Conservation (phyloP, 2,888 invertebrate species). For the Pristionchus maxplancki region DNA sequence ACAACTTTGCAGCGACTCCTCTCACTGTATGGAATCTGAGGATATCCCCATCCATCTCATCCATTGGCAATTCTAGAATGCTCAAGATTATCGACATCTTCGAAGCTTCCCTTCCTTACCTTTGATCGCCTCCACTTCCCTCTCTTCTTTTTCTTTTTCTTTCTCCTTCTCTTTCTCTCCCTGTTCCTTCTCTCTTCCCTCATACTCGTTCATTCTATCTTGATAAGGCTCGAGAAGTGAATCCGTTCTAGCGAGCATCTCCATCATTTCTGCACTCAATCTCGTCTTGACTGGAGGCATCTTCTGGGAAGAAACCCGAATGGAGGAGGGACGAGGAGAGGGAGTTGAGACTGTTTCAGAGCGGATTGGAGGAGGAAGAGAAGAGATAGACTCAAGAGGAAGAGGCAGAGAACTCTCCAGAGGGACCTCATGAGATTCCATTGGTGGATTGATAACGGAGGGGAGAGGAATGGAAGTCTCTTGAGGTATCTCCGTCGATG, state of each 20-base stretch:
- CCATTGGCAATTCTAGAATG: not conserved
- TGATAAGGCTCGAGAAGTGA: not conserved
- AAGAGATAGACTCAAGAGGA: not conserved
- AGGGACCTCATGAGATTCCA: not conserved
- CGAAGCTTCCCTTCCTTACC: not conserved
- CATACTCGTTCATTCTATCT: not conserved
- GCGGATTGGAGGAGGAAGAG: not conserved
- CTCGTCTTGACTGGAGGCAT: not conserved
- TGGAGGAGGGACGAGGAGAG: not conserved
- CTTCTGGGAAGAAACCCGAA: not conserved
- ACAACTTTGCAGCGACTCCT: not conserved
- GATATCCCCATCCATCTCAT: not conserved
- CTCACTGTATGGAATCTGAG: conserved; percentile 13
- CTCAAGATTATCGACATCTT: not conserved
- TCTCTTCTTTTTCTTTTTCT: not conserved
- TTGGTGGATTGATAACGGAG: not conserved
- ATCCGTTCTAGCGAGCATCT: not conserved
- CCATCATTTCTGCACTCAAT: not conserved
- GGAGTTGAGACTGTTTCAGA: not conserved
- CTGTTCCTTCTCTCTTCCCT: not conserved
- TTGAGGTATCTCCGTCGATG: not conserved
- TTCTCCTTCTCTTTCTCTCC: not conserved
- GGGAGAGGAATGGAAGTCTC: not conserved
- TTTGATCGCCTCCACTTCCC: not conserved
- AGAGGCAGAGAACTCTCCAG: not conserved